phyloP scores from a whole-genome alignment of 2,113 vertebrate species.

The Pituophis catenifer region DNA sequence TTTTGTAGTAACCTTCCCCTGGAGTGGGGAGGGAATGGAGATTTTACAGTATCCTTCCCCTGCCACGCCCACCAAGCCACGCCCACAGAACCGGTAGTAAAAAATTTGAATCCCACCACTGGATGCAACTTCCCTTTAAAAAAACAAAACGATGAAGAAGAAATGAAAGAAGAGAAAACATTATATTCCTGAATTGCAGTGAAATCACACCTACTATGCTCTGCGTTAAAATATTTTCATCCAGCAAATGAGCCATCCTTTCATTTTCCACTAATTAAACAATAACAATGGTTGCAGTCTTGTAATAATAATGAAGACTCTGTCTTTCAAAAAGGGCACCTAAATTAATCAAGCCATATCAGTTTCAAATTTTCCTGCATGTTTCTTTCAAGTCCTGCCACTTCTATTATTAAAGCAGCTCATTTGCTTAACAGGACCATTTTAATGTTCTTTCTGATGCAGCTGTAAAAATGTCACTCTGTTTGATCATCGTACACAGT shows the following conservation, averaged over 20 bases:
- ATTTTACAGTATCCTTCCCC: too few relatives aligned
- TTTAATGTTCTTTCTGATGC: neutral
- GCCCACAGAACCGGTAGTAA: too few relatives aligned
- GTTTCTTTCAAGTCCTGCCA: slow-evolving; percentile 1
- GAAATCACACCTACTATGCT: neutral
- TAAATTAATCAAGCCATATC: slow-evolving; percentile 36
- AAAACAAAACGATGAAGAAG: neutral
- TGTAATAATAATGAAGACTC: neutral
- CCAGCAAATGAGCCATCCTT: slow-evolving; percentile 7
- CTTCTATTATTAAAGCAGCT: neutral
- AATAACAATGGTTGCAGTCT: neutral
- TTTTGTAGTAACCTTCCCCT: too few relatives aligned
- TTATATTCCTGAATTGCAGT: neutral
- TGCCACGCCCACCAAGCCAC: too few relatives aligned
- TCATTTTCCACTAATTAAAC: slow-evolving; percentile 22
- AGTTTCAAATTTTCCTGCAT: slow-evolving; percentile 17
- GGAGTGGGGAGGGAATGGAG: too few relatives aligned
- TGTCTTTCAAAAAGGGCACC: slow-evolving; percentile 26
- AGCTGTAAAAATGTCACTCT: neutral
- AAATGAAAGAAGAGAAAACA: neutral
- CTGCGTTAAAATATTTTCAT: slow-evolving; percentile 13
- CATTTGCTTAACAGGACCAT: neutral
- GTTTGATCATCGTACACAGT: neutral
- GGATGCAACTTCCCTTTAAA: slow-evolving; percentile 2
- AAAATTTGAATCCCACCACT: too few relatives aligned